These are phyloP conservation scores for Alviniconcha marisindica DNA, from an alignment of 1,140 invertebrate species.

Conservation along the genomic window DNA sequence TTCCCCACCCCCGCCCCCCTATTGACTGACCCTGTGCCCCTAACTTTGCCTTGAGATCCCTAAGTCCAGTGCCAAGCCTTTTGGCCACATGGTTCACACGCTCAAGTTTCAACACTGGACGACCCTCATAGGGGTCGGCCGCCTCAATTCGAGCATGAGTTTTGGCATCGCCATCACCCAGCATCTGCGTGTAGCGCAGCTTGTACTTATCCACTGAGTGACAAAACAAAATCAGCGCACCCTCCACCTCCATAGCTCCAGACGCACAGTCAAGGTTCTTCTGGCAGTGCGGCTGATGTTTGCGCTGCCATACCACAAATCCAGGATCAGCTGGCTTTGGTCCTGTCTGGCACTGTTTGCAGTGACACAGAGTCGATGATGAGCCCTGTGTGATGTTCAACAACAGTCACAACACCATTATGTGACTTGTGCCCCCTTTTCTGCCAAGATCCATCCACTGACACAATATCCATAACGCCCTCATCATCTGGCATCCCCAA, in stretches of 20 bases:
- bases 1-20: neutral
- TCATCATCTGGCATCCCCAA: neutral
- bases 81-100: conserved; percentile 8
- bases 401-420: neutral
- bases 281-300: neutral
- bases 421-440: neutral
- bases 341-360: neutral
- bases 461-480: neutral
- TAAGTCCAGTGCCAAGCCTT: neutral
- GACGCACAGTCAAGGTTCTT: neutral
- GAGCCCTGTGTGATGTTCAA: neutral
- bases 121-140: neutral
- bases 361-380: neutral
- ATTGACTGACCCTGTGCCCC: neutral
- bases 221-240: neutral
- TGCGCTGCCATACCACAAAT: neutral
- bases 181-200: no score
- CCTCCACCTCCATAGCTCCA: neutral
- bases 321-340: neutral
- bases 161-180: neutral
- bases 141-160: neutral
- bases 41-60: neutral
- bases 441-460: neutral
- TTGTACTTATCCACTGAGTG: neutral
- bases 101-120: neutral